Evolutionary conservation across 2,888 invertebrate species (phyloP).

Genomic region (Mesorhabditis sp.): DNA sequence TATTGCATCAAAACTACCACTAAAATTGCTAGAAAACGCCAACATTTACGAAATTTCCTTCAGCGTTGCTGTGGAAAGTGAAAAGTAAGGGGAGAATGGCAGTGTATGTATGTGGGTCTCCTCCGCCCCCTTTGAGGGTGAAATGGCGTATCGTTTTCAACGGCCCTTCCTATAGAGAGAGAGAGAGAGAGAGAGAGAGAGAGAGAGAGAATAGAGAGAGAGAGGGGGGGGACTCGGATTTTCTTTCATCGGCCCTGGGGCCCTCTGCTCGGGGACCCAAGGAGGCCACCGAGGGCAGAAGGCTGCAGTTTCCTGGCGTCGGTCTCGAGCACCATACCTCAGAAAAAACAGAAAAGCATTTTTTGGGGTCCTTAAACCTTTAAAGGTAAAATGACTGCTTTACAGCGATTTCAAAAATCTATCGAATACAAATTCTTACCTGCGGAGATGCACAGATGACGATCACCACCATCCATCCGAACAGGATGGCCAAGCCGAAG

Average conservation of each 20-base stretch:
- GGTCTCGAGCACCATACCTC: neutral
- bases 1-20: no score
- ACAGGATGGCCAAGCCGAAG: constrained; percentile 48
- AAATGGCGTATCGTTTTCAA: no score
- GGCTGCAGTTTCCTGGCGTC: neutral
- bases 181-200: constrained; percentile 11
- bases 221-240: neutral
- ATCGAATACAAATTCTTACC: constrained; percentile 23
- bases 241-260: no score
- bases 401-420: no score
- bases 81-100: no score
- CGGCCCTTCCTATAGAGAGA: neutral
- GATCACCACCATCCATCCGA: constrained; percentile 52
- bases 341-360: neutral
- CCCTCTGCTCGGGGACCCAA: no score
- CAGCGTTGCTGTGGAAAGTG: no score
- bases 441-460: constrained; percentile 54
- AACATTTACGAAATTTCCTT: no score
- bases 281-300: neutral
- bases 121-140: no score
- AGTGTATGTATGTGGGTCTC: no score
- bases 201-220: neutral
- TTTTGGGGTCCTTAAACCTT: neutral
- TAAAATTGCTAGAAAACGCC: no score
- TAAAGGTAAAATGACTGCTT: neutral